phyloP scores from a whole-genome alignment of 2,888 invertebrate species.

The Arge pagana region DNA sequence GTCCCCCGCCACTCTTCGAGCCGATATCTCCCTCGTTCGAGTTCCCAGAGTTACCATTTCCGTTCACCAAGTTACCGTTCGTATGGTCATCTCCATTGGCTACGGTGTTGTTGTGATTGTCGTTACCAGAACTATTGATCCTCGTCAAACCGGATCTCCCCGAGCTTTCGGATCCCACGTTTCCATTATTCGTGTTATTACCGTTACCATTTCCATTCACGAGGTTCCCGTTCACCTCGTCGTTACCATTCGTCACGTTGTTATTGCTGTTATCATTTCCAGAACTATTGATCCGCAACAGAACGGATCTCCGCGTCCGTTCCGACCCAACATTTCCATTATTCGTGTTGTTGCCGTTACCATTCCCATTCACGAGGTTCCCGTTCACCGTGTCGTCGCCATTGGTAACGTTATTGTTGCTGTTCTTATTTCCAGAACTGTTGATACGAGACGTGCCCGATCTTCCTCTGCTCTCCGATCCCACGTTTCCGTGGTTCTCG shows the following conservation, averaged over 20 bases:
- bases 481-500: conserved; percentile 13
- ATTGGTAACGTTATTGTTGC: conserved; percentile 19
- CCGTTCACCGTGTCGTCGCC: conserved; percentile 24
- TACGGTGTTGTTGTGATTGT: conserved; percentile 22
- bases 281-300: conserved; percentile 2
- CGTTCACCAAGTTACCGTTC: conserved; percentile 22
- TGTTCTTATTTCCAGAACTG: conserved; percentile 22
- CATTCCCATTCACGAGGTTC: conserved; percentile 23
- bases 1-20: neutral
- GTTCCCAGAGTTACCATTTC: conserved; percentile 21
- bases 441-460: conserved; percentile 16
- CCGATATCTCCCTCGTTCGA: neutral
- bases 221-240: conserved; percentile 11
- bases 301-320: neutral
- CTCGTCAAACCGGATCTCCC: neutral
- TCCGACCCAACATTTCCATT: conserved; percentile 6
- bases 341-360: conserved; percentile 5
- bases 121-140: conserved; percentile 13
- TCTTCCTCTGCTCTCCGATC: neutral
- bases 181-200: neutral
- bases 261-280: conserved; percentile 6
- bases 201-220: conserved; percentile 10
- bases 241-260: conserved; percentile 8
- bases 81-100: conserved; percentile 20
- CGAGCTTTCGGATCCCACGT: neutral